A percentile compares a stretch with the other conserved stretches of the same genome.
phyloP scores from a whole-genome alignment of 2,888 invertebrate genomes.

The Glyphotaelius pellucidus region DNA sequence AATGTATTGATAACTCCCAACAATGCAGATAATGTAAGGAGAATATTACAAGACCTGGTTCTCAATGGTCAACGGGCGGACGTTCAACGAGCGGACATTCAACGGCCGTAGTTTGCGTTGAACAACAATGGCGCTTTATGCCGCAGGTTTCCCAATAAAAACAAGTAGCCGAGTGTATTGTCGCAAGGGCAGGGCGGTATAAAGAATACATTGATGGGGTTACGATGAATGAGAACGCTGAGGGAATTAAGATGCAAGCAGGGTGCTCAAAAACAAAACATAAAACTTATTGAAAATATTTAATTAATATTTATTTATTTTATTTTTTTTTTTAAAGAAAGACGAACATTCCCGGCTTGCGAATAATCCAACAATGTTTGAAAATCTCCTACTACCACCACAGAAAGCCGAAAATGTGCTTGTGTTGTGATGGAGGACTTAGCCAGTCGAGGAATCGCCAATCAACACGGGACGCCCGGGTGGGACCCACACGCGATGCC shows the following conservation, averaged over 20 bases:
- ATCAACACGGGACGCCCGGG: too few species aligned
- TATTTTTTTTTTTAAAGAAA: too few species aligned
- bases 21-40: conserved; percentile 21
- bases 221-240: conserved; percentile 37
- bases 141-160: conserved; percentile 47
- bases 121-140: conserved; percentile 42
- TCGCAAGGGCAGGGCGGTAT: conserved; percentile 25
- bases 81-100: conserved; percentile 30
- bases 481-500: too few species aligned
- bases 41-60: conserved; percentile 30
- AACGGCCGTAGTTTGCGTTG: conserved; percentile 25
- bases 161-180: conserved; percentile 39
- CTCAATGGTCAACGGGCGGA: conserved; percentile 47
- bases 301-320: too few species aligned
- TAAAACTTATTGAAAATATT: too few species aligned
- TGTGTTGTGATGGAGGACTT: too few species aligned
- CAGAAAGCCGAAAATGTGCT: too few species aligned
- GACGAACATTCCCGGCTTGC: too few species aligned
- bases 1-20: conserved; percentile 17
- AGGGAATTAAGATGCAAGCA: conserved; percentile 30
- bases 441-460: too few species aligned
- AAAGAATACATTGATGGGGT: conserved; percentile 43
- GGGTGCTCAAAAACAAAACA: not conserved
- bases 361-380: too few species aligned
- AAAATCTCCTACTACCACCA: too few species aligned